Conservation (phyloP, 1,140 invertebrate species). For the Drosophila littoralis region DNA sequence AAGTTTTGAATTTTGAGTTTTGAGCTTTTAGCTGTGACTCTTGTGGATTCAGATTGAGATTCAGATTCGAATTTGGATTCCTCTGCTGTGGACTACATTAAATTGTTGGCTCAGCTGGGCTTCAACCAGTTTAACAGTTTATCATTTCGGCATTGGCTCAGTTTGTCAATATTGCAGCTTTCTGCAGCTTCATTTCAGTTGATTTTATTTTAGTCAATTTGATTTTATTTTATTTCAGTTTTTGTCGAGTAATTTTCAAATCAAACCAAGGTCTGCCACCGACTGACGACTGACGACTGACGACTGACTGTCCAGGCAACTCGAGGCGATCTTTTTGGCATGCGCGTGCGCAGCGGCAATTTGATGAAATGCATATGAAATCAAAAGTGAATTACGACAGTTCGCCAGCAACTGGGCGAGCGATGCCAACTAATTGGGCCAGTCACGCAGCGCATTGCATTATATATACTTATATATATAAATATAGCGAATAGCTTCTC, state of each 20-base stretch:
- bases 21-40: conserved; percentile 7
- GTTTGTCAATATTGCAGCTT: conserved; percentile 10
- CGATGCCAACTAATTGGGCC: conserved; percentile 56
- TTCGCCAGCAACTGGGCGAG: conserved; percentile 6
- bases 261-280: conserved; percentile 77
- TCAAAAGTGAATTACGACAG: conserved; percentile 78
- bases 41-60: conserved; percentile 26
- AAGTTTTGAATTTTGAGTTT: conserved; percentile 12
- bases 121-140: conserved; percentile 51
- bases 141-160: background rate
- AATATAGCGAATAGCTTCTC: conserved; percentile 4
- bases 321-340: conserved; percentile 47
- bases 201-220: conserved; percentile 1
- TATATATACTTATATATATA: background rate
- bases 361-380: conserved; percentile 83
- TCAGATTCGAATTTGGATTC: conserved; percentile 25
- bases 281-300: too few species aligned
- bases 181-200: background rate
- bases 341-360: conserved; percentile 80
- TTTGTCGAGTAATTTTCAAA: conserved; percentile 76
- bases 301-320: conserved; percentile 35
- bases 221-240: conserved; percentile 33
- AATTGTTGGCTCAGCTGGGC: conserved; percentile 18
- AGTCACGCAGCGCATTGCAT: conserved; percentile 66
- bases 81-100: conserved; percentile 64